A percentile compares a stretch with the other conserved stretches of the same genome.
phyloP scores from a whole-genome alignment of 2,113 vertebrate species.

The Rhipidura dahli region DNA sequence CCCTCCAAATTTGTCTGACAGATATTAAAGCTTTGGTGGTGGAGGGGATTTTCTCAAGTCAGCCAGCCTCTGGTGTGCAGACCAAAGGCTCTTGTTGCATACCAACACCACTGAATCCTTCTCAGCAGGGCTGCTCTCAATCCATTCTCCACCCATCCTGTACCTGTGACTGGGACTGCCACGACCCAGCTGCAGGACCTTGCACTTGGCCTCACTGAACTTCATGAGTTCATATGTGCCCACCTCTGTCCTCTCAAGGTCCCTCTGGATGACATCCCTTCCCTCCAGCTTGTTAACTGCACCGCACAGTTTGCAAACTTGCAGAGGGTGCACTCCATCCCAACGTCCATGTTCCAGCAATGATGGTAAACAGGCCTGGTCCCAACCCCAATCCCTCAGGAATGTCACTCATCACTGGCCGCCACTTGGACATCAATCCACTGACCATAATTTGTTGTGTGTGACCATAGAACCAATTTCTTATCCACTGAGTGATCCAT shows the following conservation, averaged over 20 bases:
- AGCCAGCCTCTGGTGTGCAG: neutral
- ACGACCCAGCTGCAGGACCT: neutral
- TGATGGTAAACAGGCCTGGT: neutral
- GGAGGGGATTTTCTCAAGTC: neutral
- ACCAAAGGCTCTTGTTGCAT: neutral
- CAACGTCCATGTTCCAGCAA: neutral
- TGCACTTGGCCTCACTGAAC: neutral
- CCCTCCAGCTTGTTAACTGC: neutral
- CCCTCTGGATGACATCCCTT: neutral
- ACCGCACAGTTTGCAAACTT: neutral
- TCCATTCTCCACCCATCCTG: neutral
- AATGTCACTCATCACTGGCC: neutral
- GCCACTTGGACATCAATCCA: neutral
- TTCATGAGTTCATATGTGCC: neutral
- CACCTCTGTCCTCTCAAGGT: neutral
- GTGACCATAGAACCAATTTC: neutral
- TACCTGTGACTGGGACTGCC: neutral
- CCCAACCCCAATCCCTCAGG: fast-evolving
- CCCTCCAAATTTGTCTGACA: neutral
- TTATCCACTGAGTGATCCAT: neutral
- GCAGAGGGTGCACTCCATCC: neutral
- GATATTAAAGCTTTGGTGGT: neutral
- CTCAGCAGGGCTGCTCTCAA: neutral
- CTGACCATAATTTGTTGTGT: neutral
- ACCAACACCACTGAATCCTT: neutral